These are phyloP conservation scores for Parauchenoglanis ngamensis DNA, from an alignment of 2,797 vertebrate genomes.

Conservation along the genomic window DNA sequence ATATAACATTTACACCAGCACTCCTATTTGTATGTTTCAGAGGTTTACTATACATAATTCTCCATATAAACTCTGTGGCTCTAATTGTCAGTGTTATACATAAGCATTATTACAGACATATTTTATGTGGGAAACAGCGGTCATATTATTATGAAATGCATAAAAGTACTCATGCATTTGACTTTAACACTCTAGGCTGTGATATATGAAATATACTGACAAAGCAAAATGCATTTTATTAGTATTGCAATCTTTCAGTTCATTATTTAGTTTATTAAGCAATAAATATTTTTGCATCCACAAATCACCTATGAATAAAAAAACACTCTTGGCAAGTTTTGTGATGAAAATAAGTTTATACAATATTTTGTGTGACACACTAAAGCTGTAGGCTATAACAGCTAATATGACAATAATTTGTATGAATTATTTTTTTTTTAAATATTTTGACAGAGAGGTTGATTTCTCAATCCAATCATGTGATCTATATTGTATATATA, in stretches of 20 bases:
- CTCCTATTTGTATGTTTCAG: not conserved
- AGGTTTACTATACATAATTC: not conserved
- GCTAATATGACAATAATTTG: slow-evolving; percentile 24
- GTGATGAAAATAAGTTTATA: slow-evolving; percentile 27
- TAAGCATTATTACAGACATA: slow-evolving; percentile 16
- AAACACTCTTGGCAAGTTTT: slow-evolving; percentile 17
- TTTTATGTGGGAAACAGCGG: slow-evolving; percentile 6
- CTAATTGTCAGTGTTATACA: not conserved
- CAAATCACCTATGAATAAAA: slow-evolving; percentile 28
- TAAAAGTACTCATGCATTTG: slow-evolving; percentile 5
- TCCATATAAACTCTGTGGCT: slow-evolving; percentile 8
- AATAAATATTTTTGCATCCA: slow-evolving; percentile 44
- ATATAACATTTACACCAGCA: slow-evolving; percentile 10
- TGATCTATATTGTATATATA: slow-evolving; percentile 40
- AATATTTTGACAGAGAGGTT: slow-evolving; percentile 39
- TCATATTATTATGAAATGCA: slow-evolving; percentile 6
- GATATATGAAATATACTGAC: slow-evolving; percentile 23
- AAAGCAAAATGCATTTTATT: slow-evolving; percentile 2
- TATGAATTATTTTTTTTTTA: slow-evolving; percentile 23
- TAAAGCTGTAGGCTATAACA: slow-evolving; percentile 35
- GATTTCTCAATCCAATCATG: slow-evolving; percentile 37
- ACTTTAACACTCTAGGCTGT: slow-evolving; percentile 19
- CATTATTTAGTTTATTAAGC: slow-evolving; percentile 35
- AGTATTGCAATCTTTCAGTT: slow-evolving; percentile 19
- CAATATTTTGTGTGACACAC: slow-evolving; percentile 28